A percentile compares a stretch with the other conserved stretches of the same genome.
Evolutionary conservation across 2,888 invertebrate genomes (phyloP).

Genomic region (Vanessa cardui): DNA sequence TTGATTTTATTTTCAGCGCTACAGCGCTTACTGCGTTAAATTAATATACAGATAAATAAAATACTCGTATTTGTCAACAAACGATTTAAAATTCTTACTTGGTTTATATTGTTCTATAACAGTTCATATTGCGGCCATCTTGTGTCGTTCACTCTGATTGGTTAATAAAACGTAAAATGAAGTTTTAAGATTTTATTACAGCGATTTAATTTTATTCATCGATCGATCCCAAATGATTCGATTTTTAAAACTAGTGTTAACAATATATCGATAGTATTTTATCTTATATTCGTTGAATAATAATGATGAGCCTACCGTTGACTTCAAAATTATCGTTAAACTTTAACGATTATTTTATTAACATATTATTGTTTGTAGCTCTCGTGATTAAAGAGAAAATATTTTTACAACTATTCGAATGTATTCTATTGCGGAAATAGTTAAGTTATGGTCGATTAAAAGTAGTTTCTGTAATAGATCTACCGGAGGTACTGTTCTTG

Average conservation of each 20-base stretch:
- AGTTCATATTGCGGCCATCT: not conserved
- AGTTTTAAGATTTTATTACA: constrained; percentile 20
- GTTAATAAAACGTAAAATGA: constrained; percentile 17
- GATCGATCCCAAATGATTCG: constrained; percentile 16
- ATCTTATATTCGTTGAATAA: constrained; percentile 16
- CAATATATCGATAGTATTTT: constrained; percentile 14
- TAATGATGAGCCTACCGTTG: constrained; percentile 11
- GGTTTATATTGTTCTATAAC: too few species aligned
- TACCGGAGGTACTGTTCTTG: too few species aligned
- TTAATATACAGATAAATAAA: too few species aligned
- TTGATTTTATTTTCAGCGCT: too few species aligned
- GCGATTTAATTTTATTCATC: constrained; percentile 22
- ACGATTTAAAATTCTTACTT: too few species aligned
- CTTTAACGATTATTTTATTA: constrained; percentile 21
- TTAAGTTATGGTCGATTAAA: not conserved
- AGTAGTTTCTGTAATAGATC: not conserved
- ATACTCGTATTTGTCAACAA: too few species aligned
- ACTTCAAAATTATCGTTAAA: not conserved
- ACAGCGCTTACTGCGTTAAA: too few species aligned
- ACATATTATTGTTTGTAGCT: not conserved
- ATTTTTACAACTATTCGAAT: not conserved
- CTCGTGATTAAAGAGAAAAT: constrained; percentile 1
- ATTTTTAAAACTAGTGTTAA: constrained; percentile 21
- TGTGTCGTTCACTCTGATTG: constrained; percentile 3
- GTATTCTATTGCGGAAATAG: not conserved